These are phyloP conservation scores for Caenorhabditis doughertyi DNA, from an alignment of 2,888 invertebrate genomes.

Conservation along the genomic window DNA sequence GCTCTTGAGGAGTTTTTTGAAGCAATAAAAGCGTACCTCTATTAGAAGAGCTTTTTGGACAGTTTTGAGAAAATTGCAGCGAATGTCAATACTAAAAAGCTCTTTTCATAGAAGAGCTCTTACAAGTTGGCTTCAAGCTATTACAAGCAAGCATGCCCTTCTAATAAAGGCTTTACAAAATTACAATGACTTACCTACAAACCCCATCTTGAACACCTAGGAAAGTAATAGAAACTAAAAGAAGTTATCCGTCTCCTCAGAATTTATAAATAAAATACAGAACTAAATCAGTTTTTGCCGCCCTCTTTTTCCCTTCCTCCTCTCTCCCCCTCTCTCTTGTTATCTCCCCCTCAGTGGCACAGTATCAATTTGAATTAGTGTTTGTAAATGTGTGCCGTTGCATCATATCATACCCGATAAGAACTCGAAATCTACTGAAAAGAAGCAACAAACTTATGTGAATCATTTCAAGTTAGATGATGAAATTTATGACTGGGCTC, in stretches of 20 bases:
- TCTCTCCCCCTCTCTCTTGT: too few relatives aligned
- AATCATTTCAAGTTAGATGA: constrained; percentile 41
- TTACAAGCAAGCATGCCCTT: too few relatives aligned
- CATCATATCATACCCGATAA: constrained; percentile 56
- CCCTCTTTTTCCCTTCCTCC: background rate
- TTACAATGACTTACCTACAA: constrained; percentile 9
- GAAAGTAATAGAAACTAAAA: background rate
- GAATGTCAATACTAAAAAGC: too few relatives aligned
- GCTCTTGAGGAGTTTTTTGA: too few relatives aligned
- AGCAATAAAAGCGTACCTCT: too few relatives aligned
- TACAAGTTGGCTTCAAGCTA: too few relatives aligned
- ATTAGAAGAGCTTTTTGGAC: too few relatives aligned
- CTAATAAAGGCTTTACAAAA: too few relatives aligned
- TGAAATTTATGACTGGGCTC: constrained; percentile 43
- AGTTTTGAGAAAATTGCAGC: too few relatives aligned
- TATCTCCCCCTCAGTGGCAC: constrained; percentile 37
- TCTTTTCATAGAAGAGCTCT: too few relatives aligned
- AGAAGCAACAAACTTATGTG: background rate
- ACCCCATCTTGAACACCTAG: constrained; percentile 19
- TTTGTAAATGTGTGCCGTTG: constrained; percentile 48
- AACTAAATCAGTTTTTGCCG: constrained; percentile 24
- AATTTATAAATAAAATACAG: constrained; percentile 6
- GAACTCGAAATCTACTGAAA: constrained; percentile 34
- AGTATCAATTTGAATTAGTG: constrained; percentile 48
- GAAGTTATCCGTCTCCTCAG: background rate